phyloP scores from a whole-genome alignment of 1,140 invertebrate genomes.

The Zaprionus lachaisei region DNA sequence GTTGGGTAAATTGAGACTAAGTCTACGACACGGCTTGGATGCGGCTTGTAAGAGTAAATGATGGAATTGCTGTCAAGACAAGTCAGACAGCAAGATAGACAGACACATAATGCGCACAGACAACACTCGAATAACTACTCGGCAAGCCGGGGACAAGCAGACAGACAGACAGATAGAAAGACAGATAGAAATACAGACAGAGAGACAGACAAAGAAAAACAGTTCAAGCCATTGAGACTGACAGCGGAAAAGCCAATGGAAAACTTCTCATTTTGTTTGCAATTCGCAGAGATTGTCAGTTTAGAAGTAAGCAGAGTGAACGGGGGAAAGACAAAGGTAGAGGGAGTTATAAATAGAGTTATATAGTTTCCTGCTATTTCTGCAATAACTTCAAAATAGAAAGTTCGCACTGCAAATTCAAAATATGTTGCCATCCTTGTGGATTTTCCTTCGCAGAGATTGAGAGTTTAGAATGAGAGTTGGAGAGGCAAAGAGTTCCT shows the following conservation, averaged over 20 bases:
- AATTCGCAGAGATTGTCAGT: constrained; percentile 2
- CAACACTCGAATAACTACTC: constrained; percentile 3
- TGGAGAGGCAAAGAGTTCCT: too few relatives aligned
- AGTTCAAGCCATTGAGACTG: constrained; percentile 64
- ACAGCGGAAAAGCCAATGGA: constrained; percentile 48
- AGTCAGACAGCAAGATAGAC: not conserved
- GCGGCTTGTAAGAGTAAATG: constrained; percentile 17
- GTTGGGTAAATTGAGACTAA: constrained; percentile 15
- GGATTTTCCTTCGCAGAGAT: not conserved
- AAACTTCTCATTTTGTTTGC: constrained; percentile 43
- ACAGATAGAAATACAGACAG: constrained; percentile 6
- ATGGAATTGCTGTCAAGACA: constrained; percentile 17
- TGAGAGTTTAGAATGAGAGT: too few relatives aligned
- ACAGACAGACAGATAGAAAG: constrained; percentile 21
- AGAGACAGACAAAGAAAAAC: constrained; percentile 32
- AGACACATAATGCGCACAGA: constrained; percentile 12
- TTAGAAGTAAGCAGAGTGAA: not conserved
- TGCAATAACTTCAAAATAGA: not conserved
- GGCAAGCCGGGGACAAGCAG: not conserved
- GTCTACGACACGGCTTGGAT: constrained; percentile 19
- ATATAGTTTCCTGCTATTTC: not conserved
- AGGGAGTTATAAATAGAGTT: not conserved
- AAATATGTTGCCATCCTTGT: not conserved
- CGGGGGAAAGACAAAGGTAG: not conserved
- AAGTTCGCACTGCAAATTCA: not conserved